A percentile compares a stretch with the other conserved stretches of the same genome.
phyloP scores from a whole-genome alignment of 2,888 invertebrate genomes.

The Chloromyia formosa region DNA sequence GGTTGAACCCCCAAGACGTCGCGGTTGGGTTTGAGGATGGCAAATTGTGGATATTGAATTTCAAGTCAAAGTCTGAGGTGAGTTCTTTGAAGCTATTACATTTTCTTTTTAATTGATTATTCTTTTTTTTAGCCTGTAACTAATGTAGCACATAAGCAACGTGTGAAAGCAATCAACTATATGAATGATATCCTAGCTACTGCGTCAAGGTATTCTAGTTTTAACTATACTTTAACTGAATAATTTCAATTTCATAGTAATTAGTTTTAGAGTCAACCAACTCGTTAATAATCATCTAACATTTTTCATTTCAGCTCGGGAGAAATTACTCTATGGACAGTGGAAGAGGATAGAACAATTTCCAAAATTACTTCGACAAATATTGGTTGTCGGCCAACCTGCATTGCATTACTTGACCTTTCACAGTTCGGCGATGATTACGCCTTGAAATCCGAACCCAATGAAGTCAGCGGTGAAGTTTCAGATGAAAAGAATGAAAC shows the following conservation, averaged over 20 bases:
- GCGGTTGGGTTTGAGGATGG: conserved; percentile 81
- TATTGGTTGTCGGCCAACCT: conserved; percentile 78
- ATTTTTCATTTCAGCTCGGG: conserved; percentile 68
- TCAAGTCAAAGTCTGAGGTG: conserved; percentile 61
- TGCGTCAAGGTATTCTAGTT: conserved; percentile 68
- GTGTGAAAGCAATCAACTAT: conserved; percentile 74
- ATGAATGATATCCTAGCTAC: conserved; percentile 71
- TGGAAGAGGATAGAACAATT: conserved; percentile 59
- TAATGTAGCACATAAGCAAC: conserved; percentile 69
- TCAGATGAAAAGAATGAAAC: conserved; percentile 45
- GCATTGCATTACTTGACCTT: conserved; percentile 70
- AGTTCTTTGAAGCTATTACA: conserved; percentile 16
- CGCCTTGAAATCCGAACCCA: conserved; percentile 44
- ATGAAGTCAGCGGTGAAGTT: conserved; percentile 44
- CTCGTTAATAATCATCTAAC: too few species aligned
- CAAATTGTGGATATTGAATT: conserved; percentile 69
- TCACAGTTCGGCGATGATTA: conserved; percentile 54
- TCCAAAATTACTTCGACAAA: conserved; percentile 68
- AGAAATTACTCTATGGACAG: conserved; percentile 78
- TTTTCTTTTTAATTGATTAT: not conserved
- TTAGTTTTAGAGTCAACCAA: not conserved
- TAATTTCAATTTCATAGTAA: not conserved
- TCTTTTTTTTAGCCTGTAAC: conserved; percentile 53
- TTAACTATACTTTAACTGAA: not conserved
- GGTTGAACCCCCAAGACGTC: conserved; percentile 72